Evolutionary conservation across 2,113 vertebrate genomes (phyloP).

Genomic region (Apteryx mantelli): DNA sequence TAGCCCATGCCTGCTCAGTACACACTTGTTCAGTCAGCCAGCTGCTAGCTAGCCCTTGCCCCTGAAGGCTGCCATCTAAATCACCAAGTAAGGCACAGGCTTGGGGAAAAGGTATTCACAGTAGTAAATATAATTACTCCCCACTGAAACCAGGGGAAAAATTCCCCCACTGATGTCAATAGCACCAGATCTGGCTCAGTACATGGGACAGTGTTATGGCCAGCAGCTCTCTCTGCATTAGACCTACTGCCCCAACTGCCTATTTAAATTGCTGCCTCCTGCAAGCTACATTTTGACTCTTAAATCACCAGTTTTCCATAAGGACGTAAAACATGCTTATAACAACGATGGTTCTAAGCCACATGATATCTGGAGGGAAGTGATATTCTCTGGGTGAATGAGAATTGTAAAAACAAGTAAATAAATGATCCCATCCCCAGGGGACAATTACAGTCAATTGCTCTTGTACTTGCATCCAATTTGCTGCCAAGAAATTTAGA

Average conservation of each 20-base stretch:
- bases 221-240: not conserved
- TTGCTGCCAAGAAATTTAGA: constrained; percentile 2
- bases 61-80: fast-evolving
- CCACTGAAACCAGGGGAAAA: not conserved
- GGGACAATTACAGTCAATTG: not conserved
- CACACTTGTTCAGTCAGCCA: not conserved
- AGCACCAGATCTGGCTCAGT: fast-evolving
- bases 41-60: not conserved
- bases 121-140: fast-evolving
- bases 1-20: not conserved
- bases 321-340: not conserved
- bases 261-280: not conserved
- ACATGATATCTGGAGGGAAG: not conserved
- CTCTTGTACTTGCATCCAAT: not conserved
- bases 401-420: constrained; percentile 2
- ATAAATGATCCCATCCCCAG: not conserved
- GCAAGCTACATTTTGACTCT: not conserved
- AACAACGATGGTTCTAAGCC: not conserved
- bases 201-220: fast-evolving
- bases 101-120: not conserved
- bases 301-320: not conserved
- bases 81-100: not conserved
- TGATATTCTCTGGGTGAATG: not conserved
- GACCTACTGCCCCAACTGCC: fast-evolving
- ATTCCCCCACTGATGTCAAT: fast-evolving